Evolutionary conservation across 2,888 invertebrate genomes (phyloP).

Genomic region (Rhaphigaster nebulosa): DNA sequence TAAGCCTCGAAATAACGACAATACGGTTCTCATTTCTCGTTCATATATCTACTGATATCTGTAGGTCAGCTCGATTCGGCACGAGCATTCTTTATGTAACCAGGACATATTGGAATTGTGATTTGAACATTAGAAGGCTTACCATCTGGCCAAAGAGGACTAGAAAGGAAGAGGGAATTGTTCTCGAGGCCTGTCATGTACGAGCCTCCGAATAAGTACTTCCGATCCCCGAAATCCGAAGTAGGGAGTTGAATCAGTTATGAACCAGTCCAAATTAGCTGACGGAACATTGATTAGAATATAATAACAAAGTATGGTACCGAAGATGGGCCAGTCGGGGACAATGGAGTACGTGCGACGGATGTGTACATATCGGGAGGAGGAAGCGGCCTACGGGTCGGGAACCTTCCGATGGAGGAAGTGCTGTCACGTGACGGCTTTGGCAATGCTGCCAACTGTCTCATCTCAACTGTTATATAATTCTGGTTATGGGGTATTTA

Average conservation of each 20-base stretch:
- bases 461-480: constrained; percentile 21
- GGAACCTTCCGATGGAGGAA: constrained; percentile 53
- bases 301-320: constrained; percentile 55
- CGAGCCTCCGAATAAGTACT: constrained; percentile 52
- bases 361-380: constrained; percentile 57
- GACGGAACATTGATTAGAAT: constrained; percentile 58
- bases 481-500: neutral
- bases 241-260: constrained; percentile 13
- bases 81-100: constrained; percentile 6
- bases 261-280: constrained; percentile 48
- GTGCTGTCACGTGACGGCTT: constrained; percentile 42
- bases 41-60: neutral
- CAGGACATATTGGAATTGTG: constrained; percentile 18
- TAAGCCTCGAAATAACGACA: neutral
- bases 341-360: constrained; percentile 46
- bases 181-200: constrained; percentile 53
- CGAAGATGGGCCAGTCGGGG: constrained; percentile 18
- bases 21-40: neutral
- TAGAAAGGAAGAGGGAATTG: constrained; percentile 4
- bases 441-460: constrained; percentile 39
- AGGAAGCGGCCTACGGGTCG: constrained; percentile 47
- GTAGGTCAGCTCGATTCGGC: neutral
- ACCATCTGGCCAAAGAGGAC: neutral
- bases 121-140: constrained; percentile 49
- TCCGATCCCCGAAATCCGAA: constrained; percentile 53